Percentiles rank a stretch among this genome's conserved stretches.
Conservation (phyloP, 2,888 invertebrate genomes). For the Lasioglossum oenotherae region DNA sequence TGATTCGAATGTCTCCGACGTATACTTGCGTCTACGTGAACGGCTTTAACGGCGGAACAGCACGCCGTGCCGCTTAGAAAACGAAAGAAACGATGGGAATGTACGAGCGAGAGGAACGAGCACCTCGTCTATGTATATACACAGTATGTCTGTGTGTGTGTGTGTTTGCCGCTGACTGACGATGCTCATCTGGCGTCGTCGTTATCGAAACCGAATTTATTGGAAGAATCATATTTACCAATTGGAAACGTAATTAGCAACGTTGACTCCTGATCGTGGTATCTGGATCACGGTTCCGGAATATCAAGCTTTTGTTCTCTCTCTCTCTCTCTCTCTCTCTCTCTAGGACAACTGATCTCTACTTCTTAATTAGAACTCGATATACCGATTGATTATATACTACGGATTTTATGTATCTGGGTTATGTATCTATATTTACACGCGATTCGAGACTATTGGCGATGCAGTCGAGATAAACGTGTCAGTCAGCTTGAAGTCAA, state of each 20-base stretch:
- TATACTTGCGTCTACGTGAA: constrained; percentile 43
- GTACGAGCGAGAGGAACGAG: constrained; percentile 10
- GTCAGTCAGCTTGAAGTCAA: background rate
- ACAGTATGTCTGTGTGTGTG: accelerated
- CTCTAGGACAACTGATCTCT: background rate
- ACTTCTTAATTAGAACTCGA: background rate
- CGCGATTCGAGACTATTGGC: background rate
- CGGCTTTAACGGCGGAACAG: constrained; percentile 41
- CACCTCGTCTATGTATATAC: background rate
- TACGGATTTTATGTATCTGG: background rate
- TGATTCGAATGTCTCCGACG: constrained; percentile 57
- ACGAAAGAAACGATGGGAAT: constrained; percentile 13
- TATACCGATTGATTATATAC: background rate
- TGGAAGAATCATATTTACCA: background rate
- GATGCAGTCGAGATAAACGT: background rate
- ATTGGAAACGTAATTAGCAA: background rate
- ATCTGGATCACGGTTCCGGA: background rate
- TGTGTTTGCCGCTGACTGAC: background rate
- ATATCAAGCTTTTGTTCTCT: background rate
- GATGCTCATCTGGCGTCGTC: background rate
- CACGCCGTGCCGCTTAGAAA: constrained; percentile 15
- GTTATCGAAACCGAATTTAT: background rate
- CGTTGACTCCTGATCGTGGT: background rate
- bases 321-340: background rate
- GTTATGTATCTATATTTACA: background rate